Percentiles rank a stretch among this genome's conserved stretches.
These are phyloP conservation scores for Papilio demoleus DNA, from an alignment of 2,888 invertebrate species.

Conservation along the genomic window DNA sequence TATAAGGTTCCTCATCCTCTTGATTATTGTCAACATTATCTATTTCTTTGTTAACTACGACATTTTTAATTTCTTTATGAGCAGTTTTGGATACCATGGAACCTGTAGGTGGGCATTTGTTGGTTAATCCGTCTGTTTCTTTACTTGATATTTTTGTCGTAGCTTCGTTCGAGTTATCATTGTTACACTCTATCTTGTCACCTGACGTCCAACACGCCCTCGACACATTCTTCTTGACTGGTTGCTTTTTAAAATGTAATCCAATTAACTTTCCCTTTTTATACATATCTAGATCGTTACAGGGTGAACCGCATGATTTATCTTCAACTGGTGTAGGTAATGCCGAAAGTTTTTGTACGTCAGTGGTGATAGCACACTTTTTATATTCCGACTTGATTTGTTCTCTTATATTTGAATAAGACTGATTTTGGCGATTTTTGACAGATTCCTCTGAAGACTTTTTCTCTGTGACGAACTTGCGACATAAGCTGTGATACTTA, in stretches of 20 bases:
- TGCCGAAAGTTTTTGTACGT: slow-evolving; percentile 26
- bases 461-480: slow-evolving; percentile 23
- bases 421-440: neutral
- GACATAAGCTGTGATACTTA: slow-evolving; percentile 20
- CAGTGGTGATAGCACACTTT: slow-evolving; percentile 26
- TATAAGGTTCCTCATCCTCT: neutral
- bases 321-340: slow-evolving; percentile 4
- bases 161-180: neutral
- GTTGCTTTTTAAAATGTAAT: slow-evolving; percentile 55
- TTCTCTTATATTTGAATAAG: neutral
- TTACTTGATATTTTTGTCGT: slow-evolving; percentile 4
- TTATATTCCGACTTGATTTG: slow-evolving; percentile 4
- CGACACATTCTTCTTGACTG: slow-evolving; percentile 48
- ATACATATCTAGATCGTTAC: slow-evolving; percentile 9
- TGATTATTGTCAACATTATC: neutral
- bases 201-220: slow-evolving; percentile 47
- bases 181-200: slow-evolving; percentile 36
- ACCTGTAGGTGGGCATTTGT: neutral
- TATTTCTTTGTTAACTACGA: neutral
- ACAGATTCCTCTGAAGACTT: slow-evolving; percentile 22
- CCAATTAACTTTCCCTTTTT: slow-evolving; percentile 50
- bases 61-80: slow-evolving; percentile 12
- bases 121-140: neutral
- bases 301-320: slow-evolving; percentile 14
- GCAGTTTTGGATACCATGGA: neutral